Conservation (phyloP, 2,888 invertebrate genomes). For the Tinea trinotella region DNA sequence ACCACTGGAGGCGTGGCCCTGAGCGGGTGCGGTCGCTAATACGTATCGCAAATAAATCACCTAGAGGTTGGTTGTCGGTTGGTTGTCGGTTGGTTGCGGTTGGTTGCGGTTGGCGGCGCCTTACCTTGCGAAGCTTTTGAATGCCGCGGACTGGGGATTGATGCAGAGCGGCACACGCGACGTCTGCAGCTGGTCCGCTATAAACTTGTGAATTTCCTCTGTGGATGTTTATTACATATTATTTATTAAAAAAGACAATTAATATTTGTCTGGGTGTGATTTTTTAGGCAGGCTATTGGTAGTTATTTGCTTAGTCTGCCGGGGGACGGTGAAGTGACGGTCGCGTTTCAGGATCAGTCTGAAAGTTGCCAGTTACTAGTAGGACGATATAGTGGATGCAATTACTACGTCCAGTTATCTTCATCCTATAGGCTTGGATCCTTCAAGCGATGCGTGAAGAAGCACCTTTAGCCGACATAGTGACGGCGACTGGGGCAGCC, state of each 20-base stretch:
- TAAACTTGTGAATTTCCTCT: slow-evolving; percentile 99
- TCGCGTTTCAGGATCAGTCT: too few relatives aligned
- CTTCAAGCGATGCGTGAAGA: too few relatives aligned
- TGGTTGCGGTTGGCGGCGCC: slow-evolving; percentile 45
- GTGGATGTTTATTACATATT: slow-evolving; percentile 44
- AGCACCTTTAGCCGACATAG: too few relatives aligned
- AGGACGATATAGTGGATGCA: too few relatives aligned
- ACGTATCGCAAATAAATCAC: slow-evolving; percentile 72
- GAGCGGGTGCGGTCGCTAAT: slow-evolving; percentile 28
- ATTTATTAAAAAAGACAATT: not conserved
- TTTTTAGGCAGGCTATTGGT: not conserved
- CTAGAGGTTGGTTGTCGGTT: slow-evolving; percentile 56
- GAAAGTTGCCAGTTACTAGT: too few relatives aligned
- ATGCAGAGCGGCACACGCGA: slow-evolving; percentile 98
- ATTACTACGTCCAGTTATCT: too few relatives aligned
- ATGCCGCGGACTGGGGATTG: slow-evolving; percentile 99
- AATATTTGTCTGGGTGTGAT: not conserved
- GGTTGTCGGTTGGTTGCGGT: slow-evolving; percentile 34
- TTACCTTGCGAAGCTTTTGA: slow-evolving; percentile 99
- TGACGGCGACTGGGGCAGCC: too few relatives aligned
- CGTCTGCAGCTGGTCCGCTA: slow-evolving; percentile 95
- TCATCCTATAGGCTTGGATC: too few relatives aligned
- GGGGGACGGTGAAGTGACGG: too few relatives aligned
- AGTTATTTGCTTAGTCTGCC: too few relatives aligned
- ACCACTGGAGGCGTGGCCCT: not conserved